Evolutionary conservation across 1,140 invertebrate genomes (phyloP).

Genomic region (Caenorhabditis briggsae): DNA sequence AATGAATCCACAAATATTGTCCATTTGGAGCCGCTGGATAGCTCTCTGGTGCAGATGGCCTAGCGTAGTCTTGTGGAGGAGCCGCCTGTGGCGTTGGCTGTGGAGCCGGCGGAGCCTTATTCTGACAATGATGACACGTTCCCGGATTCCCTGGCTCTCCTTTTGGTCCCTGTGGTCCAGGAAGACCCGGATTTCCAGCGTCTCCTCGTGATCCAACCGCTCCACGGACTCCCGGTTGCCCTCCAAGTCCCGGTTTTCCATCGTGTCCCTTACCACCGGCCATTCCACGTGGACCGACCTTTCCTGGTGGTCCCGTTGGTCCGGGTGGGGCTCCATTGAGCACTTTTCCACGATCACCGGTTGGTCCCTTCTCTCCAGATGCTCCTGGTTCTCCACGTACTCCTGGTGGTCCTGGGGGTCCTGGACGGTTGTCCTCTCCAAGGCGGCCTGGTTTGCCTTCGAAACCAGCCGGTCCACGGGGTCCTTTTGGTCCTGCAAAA

Average conservation of each 20-base stretch:
- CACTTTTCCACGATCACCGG: constrained; percentile 68
- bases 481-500: constrained; percentile 65
- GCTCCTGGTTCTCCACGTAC: constrained; percentile 68
- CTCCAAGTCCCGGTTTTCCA: constrained; percentile 57
- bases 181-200: constrained; percentile 66
- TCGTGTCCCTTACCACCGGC: constrained; percentile 51
- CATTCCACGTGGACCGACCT: constrained; percentile 53
- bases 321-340: constrained; percentile 69
- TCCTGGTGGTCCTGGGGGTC: constrained; percentile 67
- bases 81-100: not conserved
- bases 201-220: constrained; percentile 62
- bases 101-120: not conserved
- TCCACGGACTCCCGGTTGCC: constrained; percentile 63
- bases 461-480: constrained; percentile 63
- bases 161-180: constrained; percentile 66
- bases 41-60: not conserved
- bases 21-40: constrained; percentile 22
- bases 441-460: constrained; percentile 61
- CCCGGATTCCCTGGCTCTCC: constrained; percentile 66
- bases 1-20: constrained; percentile 60
- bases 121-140: constrained; percentile 62
- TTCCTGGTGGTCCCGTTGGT: constrained; percentile 65
- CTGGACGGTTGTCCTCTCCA: constrained; percentile 65
- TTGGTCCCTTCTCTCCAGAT: constrained; percentile 67
- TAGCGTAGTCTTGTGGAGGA: constrained; percentile 38